Evolutionary conservation across 2,888 invertebrate species (phyloP), one percentile per base, ranked within the genome.

Genomic region (Ectobius pallidus): DNA sequence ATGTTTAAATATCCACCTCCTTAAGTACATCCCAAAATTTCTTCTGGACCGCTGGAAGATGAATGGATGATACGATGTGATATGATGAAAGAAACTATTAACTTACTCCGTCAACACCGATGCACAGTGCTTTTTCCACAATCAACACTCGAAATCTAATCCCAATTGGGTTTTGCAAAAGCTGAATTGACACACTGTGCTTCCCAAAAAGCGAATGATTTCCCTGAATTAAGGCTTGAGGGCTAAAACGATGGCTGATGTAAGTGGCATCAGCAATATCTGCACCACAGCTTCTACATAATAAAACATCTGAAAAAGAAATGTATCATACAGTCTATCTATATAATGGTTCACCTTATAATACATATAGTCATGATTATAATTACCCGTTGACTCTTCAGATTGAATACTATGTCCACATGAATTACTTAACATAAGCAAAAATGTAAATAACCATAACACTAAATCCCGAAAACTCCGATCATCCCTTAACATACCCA

Each of bases 211-310:
- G 75, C 73, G 86, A 85, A 77, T 85, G 84, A 78, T 87, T 86
- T 61, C 83, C 82, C 63, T 80, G 80, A 74, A 84, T 83, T 44
- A 79, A 78, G 68, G 87, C 84, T 44, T 85, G 84, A 22, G 87
- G 85, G 78, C 88, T 88, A 71, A 81, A 77, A 79, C 86, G 84
- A 77, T 81, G 85, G 78, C 81, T 86, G 76, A 89, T 79, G 78
- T 87, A 85, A 80, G 84, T 81, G 18, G 86, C 84, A 77, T 88
- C 86, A 1, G 86, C 87, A 76, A 88, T 81, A 79, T 88, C 88
- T 76, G 85, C 84, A 20, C 89, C 89, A 79, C 88, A 89, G 79
- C 85, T 83, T 30, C 88, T 86, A 79, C 89, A 89, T 34, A 88
- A 79, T 67, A 89, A 81, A 77, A 85, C 80, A 81, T 88, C 88